phyloP scores from a whole-genome alignment of 2,888 invertebrate species.

The Rotaria sp. region DNA sequence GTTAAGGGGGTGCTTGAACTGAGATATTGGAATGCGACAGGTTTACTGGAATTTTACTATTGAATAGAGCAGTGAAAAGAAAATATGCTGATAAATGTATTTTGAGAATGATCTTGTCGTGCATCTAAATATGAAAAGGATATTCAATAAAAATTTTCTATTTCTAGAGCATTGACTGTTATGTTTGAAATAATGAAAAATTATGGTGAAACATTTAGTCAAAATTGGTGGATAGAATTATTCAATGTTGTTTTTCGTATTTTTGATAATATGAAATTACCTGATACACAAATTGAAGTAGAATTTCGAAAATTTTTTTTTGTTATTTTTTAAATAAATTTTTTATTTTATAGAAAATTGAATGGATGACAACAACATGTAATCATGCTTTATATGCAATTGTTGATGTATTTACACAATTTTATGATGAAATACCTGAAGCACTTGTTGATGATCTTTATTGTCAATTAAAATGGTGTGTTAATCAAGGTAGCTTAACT shows the following conservation, averaged over 20 bases:
- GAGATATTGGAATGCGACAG: too few relatives aligned
- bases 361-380: conserved; percentile 99
- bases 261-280: conserved; percentile 97
- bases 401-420: conserved; percentile 96
- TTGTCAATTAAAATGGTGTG: conserved; percentile 82
- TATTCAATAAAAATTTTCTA: neutral
- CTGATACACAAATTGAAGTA: conserved; percentile 80
- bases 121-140: too few relatives aligned
- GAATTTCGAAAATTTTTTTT: neutral
- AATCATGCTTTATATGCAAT: conserved; percentile 97
- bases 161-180: conserved; percentile 60
- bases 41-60: too few relatives aligned
- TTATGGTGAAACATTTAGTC: conserved; percentile 82
- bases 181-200: conserved; percentile 97
- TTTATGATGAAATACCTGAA: conserved; percentile 83
- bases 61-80: too few relatives aligned
- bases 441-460: conserved; percentile 82
- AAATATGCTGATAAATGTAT: too few relatives aligned
- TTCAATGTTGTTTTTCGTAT: conserved; percentile 91
- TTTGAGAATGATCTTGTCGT: too few relatives aligned
- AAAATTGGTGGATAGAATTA: conserved; percentile 96
- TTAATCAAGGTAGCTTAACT: conserved; percentile 59
- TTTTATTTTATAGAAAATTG: conserved; percentile 67
- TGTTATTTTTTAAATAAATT: too few relatives aligned
- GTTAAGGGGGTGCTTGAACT: too few relatives aligned